Base-by-base conservation (phyloP, 2,888 invertebrate species). In the Hetaerina titia region DNA sequence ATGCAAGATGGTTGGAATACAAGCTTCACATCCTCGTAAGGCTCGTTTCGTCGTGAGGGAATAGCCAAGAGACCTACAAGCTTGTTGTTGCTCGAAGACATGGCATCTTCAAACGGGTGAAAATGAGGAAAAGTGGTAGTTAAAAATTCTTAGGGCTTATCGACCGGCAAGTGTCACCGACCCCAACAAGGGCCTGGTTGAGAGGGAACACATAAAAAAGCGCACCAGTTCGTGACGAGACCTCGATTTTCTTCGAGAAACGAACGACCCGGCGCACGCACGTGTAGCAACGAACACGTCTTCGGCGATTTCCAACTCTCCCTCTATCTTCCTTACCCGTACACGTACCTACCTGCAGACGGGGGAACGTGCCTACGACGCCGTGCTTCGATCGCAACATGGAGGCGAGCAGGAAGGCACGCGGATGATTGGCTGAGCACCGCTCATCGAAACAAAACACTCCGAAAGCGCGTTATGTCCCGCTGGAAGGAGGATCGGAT, bases 151-250 rank as follows among this genome's bases (percentile, higher is more conserved):
- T 15, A n/a, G 69, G 2, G 7, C 17, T 81, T 81, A 81, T 81
- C 81, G 81, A 81, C 81, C 31, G 25, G n/a, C 69, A 81, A 81
- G 81, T 81, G 81, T 81, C 81, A 81, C 13, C 31, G 81, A 81
- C 81, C 81, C 31, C 81, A 15, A n/a, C n/a, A 69, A 11, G 31
- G 1, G 11, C 25, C 11, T 25, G 13, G 31, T 7, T 2, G 31
- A 8, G 31, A 31, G 81, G 81, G 31, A 31, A 13, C 13, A 31
- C 7, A 25, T 25, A 74, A 25, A 74, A 74, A 74, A 60, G 13
- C 9, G 2, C 31, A 31, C 81, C 25, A 11, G 81, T 31, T 81
- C 81, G 81, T 81, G 81, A 81, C 81, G 6, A 31, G 2, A 81
- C 81, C 81, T 81, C 81, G 25, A 81, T 81, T 81, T 13, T 13